Evolutionary conservation across 2,113 vertebrate genomes (phyloP).

Genomic region (Hemiprocne comata): DNA sequence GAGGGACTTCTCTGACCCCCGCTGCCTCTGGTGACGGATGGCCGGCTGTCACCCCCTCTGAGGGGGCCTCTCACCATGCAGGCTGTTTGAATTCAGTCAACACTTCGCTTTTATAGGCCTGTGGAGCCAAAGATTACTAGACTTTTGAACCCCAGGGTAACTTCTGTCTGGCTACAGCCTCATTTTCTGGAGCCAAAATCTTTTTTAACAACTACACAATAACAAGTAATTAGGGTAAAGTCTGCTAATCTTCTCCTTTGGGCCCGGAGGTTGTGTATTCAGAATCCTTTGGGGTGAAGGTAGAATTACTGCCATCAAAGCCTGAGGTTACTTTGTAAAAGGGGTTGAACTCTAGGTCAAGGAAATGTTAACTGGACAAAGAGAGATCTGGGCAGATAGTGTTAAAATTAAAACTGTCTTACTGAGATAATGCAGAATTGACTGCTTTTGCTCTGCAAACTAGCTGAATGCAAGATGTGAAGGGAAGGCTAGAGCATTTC

Average conservation of each 20-base stretch:
- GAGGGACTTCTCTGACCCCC: constrained; percentile 32
- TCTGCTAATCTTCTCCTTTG: constrained; percentile 68
- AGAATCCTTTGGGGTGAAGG: constrained; percentile 58
- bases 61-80: constrained; percentile 41
- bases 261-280: constrained; percentile 58
- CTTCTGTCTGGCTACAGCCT: constrained; percentile 80
- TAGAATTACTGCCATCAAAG: constrained; percentile 71
- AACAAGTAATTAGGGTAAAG: constrained; percentile 69
- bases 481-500: background rate
- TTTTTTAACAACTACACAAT: constrained; percentile 69
- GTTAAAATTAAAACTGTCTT: constrained; percentile 67
- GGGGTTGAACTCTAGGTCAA: constrained; percentile 80
- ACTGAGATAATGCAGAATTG: constrained; percentile 54
- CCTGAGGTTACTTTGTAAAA: constrained; percentile 70
- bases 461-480: background rate
- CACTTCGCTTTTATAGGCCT: constrained; percentile 80
- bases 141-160: constrained; percentile 79
- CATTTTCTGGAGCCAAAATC: constrained; percentile 77
- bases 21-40: constrained; percentile 68
- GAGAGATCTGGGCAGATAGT: constrained; percentile 72
- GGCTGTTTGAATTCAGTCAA: constrained; percentile 81
- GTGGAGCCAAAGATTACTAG: constrained; percentile 80
- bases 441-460: constrained; percentile 36
- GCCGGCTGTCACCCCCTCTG: constrained; percentile 58
- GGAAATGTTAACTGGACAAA: constrained; percentile 79